Evolutionary conservation across 2,888 invertebrate genomes (phyloP).

Genomic region (Miltochrista miniata): DNA sequence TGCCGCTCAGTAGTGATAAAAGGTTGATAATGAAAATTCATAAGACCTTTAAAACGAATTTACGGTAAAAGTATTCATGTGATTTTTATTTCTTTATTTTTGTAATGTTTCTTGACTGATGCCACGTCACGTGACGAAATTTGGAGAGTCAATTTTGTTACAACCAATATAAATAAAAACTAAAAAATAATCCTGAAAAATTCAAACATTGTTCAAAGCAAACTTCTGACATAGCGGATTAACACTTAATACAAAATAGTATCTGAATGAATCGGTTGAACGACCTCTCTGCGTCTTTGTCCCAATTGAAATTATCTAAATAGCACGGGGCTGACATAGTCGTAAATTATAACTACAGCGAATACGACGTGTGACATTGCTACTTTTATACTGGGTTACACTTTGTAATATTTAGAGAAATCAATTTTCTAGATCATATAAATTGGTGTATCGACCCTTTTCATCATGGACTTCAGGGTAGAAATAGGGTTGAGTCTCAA

Average conservation of each 20-base stretch:
- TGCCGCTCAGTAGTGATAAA: too few species aligned
- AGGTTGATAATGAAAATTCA: too few species aligned
- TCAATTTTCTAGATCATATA: background rate
- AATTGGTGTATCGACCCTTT: background rate
- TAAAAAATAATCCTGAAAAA: too few species aligned
- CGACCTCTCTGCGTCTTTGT: constrained; percentile 43
- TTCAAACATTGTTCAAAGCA: background rate
- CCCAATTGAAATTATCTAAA: constrained; percentile 39
- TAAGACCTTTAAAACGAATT: too few species aligned
- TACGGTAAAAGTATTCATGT: too few species aligned
- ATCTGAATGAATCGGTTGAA: constrained; percentile 56
- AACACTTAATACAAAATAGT: constrained; percentile 2
- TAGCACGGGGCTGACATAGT: constrained; percentile 36
- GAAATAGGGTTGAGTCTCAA: background rate
- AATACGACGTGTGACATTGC: constrained; percentile 30
- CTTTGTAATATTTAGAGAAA: background rate
- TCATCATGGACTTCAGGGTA: background rate
- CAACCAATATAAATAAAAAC: too few species aligned
- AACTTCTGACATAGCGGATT: constrained; percentile 7
- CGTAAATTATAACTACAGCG: constrained; percentile 42
- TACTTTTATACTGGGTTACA: constrained; percentile 5
- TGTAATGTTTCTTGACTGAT: too few species aligned
- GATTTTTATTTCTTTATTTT: too few species aligned
- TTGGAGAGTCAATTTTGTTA: too few species aligned
- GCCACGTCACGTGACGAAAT: too few species aligned